These are phyloP conservation scores for Nowickia ferox DNA, from an alignment of 2,888 invertebrate genomes.

Conservation along the genomic window DNA sequence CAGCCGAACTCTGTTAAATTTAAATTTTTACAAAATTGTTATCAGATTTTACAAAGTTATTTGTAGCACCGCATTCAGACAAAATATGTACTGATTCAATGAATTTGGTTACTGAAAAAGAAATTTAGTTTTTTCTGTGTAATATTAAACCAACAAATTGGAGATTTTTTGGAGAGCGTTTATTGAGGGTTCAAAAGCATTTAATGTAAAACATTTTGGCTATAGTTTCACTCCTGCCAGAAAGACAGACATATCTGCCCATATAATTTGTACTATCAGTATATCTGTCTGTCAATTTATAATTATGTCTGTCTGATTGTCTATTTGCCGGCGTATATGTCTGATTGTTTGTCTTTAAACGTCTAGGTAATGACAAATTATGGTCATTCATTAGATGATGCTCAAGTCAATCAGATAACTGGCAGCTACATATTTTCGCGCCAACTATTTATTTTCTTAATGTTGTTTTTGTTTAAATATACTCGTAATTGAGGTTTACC, in stretches of 20 bases:
- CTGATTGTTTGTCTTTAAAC: not conserved
- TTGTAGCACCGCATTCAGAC: too few relatives aligned
- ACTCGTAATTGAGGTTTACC: conserved; percentile 20
- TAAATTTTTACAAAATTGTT: too few relatives aligned
- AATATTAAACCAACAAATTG: too few relatives aligned
- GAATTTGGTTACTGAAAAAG: too few relatives aligned
- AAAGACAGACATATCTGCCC: not conserved
- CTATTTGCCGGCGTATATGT: not conserved
- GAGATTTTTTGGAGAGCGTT: too few relatives aligned
- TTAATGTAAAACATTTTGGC: not conserved
- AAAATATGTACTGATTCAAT: too few relatives aligned
- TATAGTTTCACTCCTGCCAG: not conserved
- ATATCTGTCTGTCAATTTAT: not conserved
- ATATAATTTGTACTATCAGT: not conserved
- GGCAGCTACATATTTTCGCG: conserved; percentile 58
- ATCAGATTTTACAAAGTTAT: too few relatives aligned
- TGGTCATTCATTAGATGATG: conserved; percentile 11
- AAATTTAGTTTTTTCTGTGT: too few relatives aligned
- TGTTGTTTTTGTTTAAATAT: not conserved
- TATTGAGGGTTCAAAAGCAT: not conserved
- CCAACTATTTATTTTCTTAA: conserved; percentile 33
- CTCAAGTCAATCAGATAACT: conserved; percentile 8
- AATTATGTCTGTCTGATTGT: not conserved
- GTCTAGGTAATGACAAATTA: conserved; percentile 28
- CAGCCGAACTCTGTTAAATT: too few relatives aligned